Evolutionary conservation across 2,113 vertebrate genomes (phyloP).

Genomic region (Sciurus niger): DNA sequence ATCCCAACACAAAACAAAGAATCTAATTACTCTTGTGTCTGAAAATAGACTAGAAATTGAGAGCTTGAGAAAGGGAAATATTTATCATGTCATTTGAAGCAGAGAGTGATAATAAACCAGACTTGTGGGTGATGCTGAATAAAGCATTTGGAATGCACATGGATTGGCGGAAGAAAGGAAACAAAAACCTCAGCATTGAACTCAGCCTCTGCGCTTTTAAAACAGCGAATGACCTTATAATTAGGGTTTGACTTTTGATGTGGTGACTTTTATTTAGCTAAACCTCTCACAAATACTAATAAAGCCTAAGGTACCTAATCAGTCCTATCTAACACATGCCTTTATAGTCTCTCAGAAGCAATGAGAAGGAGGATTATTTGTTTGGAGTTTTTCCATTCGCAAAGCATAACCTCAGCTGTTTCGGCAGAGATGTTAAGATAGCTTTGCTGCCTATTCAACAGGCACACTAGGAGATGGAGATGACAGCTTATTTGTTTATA

Average conservation of each 20-base stretch:
- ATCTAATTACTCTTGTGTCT: slow-evolving; percentile 8
- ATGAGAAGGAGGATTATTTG: neutral
- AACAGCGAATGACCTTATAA: neutral
- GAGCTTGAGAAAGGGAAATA: neutral
- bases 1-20: neutral
- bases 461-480: neutral
- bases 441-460: neutral
- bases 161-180: neutral
- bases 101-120: neutral
- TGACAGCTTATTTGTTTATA: neutral
- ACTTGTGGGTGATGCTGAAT: neutral
- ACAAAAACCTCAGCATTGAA: neutral
- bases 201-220: neutral
- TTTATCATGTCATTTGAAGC: slow-evolving; percentile 4
- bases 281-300: too few species aligned
- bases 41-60: slow-evolving; percentile 50
- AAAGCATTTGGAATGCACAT: neutral
- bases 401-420: neutral
- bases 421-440: neutral
- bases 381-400: neutral
- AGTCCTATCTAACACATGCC: neutral
- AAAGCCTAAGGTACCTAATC: neutral
- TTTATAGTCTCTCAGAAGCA: neutral
- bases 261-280: neutral
- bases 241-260: neutral